These are phyloP conservation scores for Littorina saxatilis DNA, from an alignment of 1,140 invertebrate species.

Conservation along the genomic window DNA sequence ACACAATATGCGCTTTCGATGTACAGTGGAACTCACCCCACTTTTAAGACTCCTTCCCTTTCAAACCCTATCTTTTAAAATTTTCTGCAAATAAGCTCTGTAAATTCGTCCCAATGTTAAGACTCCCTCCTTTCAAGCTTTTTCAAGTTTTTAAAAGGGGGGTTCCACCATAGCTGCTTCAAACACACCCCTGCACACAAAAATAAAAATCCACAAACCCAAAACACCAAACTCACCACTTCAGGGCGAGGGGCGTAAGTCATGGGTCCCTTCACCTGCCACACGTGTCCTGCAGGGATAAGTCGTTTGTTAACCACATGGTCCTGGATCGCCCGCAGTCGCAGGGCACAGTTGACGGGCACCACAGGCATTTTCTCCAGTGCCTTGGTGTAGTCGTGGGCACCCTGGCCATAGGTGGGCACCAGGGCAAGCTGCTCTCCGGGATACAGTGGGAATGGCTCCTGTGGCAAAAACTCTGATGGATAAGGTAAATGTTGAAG, in stretches of 20 bases:
- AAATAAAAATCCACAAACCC: too few relatives aligned
- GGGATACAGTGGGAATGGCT: conserved; percentile 78
- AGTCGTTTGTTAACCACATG: conserved; percentile 63
- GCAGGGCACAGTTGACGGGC: conserved; percentile 70
- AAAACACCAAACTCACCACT: conserved; percentile 44
- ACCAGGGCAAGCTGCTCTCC: conserved; percentile 73
- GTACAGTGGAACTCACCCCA: too few relatives aligned
- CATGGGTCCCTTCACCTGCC: conserved; percentile 71
- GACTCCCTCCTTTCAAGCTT: too few relatives aligned
- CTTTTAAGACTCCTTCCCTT: too few relatives aligned
- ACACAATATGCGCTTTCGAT: too few relatives aligned
- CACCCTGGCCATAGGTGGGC: conserved; percentile 40
- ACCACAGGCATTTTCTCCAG: conserved; percentile 72
- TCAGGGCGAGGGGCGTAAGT: conserved; percentile 63
- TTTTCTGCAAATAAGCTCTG: too few relatives aligned
- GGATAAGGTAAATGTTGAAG: neutral
- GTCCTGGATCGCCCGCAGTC: conserved; percentile 70
- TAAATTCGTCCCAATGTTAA: too few relatives aligned
- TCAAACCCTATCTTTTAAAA: too few relatives aligned
- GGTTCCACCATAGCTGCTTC: too few relatives aligned
- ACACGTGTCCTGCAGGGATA: conserved; percentile 74
- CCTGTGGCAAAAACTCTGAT: conserved; percentile 69
- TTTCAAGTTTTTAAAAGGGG: too few relatives aligned
- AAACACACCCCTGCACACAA: too few relatives aligned
- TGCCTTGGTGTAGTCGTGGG: conserved; percentile 50